phyloP scores from a whole-genome alignment of 2,113 vertebrate genomes.

The Tylochromis polylepis region DNA sequence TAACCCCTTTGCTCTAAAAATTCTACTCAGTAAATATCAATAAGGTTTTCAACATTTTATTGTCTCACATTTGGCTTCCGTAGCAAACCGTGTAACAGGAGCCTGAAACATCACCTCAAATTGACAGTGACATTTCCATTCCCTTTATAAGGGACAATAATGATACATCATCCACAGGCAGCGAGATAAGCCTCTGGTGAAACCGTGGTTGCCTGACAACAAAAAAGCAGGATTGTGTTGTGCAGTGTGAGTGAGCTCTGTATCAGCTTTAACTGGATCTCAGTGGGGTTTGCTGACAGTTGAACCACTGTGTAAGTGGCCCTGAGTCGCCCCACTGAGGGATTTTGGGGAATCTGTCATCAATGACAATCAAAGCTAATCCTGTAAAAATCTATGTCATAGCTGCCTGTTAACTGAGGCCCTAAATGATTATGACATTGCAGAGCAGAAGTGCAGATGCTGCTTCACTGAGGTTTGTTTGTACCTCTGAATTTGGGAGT shows the following conservation, averaged over 20 bases:
- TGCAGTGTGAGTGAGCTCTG: neutral
- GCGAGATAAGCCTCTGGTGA: neutral
- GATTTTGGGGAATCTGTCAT: slow-evolving; percentile 28
- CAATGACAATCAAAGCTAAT: slow-evolving; percentile 10
- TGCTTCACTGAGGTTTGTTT: neutral
- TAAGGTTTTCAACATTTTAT: neutral
- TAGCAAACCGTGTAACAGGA: neutral
- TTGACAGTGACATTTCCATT: slow-evolving; percentile 27
- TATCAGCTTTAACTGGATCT: slow-evolving; percentile 24
- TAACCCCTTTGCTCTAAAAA: neutral
- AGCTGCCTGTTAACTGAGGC: neutral
- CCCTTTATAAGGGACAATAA: neutral
- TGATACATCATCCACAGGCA: neutral
- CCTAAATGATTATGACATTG: neutral
- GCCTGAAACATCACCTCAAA: neutral
- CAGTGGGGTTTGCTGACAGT: slow-evolving; percentile 4
- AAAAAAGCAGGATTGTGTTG: neutral
- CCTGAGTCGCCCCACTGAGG: neutral
- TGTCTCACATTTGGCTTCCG: slow-evolving; percentile 1
- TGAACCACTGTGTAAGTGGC: neutral
- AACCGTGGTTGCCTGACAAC: neutral
- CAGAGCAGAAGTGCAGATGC: neutral
- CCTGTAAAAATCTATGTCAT: neutral
- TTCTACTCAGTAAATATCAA: slow-evolving; percentile 3
- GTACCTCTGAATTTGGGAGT: neutral